Percentiles rank a stretch among this genome's conserved stretches.
phyloP scores from a whole-genome alignment of 1,140 invertebrate genomes.

The Apis mellifera region DNA sequence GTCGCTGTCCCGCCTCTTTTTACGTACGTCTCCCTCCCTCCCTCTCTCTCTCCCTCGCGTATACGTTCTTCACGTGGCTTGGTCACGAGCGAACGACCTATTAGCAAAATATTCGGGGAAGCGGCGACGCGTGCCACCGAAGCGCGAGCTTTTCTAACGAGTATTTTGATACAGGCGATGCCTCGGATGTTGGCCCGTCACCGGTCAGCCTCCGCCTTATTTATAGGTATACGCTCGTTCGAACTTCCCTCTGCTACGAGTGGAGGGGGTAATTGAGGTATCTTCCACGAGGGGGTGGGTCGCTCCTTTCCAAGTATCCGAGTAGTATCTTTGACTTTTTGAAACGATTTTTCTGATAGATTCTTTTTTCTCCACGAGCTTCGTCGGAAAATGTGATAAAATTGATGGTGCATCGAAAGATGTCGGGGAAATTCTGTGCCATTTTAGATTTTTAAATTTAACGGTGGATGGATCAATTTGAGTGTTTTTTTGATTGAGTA shows the following conservation, averaged over 20 bases:
- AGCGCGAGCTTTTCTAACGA: slow-evolving; percentile 43
- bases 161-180: slow-evolving; percentile 32
- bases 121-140: slow-evolving; percentile 55
- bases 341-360: too few relatives aligned
- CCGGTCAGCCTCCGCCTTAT: slow-evolving; percentile 14
- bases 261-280: neutral
- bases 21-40: slow-evolving; percentile 44
- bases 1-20: slow-evolving; percentile 64
- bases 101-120: slow-evolving; percentile 62
- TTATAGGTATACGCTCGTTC: slow-evolving; percentile 2
- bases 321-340: too few relatives aligned
- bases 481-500: too few relatives aligned
- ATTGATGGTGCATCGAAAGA: too few relatives aligned
- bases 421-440: too few relatives aligned
- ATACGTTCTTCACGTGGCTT: slow-evolving; percentile 52
- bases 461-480: too few relatives aligned
- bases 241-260: neutral
- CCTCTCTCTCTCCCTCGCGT: slow-evolving; percentile 49
- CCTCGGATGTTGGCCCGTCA: slow-evolving; percentile 21
- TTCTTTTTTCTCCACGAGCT: too few relatives aligned
- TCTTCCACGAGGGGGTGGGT: neutral
- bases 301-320: neutral
- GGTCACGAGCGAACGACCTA: slow-evolving; percentile 61
- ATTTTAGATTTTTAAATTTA: too few relatives aligned
- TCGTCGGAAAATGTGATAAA: too few relatives aligned